Percentiles rank a stretch among this genome's conserved stretches.
These are phyloP conservation scores for Odobenus rosmarus DNA, from an alignment of 2,113 vertebrate genomes.

Conservation along the genomic window DNA sequence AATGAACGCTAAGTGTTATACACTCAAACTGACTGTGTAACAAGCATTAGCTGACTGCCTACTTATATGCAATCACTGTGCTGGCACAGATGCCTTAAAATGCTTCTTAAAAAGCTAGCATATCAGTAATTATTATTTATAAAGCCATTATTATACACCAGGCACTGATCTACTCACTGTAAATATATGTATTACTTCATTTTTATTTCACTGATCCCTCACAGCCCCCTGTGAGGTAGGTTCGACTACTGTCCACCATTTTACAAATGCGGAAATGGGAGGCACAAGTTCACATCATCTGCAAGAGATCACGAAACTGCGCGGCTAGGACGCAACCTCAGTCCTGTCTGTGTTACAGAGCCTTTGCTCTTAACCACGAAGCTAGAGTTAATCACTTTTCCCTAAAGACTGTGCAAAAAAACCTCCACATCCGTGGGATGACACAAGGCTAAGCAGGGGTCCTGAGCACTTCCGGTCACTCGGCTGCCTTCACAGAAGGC, in stretches of 20 bases:
- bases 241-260: background rate
- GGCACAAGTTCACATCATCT: background rate
- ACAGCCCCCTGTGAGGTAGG: background rate
- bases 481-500: background rate
- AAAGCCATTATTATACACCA: background rate
- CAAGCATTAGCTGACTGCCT: background rate
- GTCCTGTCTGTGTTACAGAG: background rate
- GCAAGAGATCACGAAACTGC: background rate
- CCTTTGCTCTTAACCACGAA: background rate
- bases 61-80: background rate
- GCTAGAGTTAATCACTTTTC: background rate
- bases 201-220: background rate
- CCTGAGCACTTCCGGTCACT: accelerated
- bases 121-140: background rate
- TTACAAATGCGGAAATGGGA: background rate
- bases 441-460: background rate
- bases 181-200: background rate
- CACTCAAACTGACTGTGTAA: background rate
- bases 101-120: background rate
- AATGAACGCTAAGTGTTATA: background rate
- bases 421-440: background rate
- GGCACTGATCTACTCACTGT: background rate
- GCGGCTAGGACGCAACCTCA: too few species aligned
- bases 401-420: background rate
- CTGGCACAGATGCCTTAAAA: background rate